These are phyloP conservation scores for Antitype chi DNA, from an alignment of 2,888 invertebrate genomes.

Conservation along the genomic window DNA sequence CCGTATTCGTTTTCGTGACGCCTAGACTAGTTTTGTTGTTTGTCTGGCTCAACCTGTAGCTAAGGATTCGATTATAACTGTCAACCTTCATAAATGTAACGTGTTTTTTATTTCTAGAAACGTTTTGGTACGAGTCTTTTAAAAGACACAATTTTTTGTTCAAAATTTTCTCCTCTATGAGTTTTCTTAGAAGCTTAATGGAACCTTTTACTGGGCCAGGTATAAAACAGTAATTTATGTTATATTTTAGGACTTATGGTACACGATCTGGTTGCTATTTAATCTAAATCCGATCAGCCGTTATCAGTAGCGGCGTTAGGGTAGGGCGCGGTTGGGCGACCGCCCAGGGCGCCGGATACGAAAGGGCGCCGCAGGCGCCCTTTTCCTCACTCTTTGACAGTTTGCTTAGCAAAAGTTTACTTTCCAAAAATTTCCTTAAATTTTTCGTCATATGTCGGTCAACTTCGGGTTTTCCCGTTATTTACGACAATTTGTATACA, in stretches of 20 bases:
- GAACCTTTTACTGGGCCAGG: neutral
- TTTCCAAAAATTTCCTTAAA: no score
- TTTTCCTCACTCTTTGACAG: no score
- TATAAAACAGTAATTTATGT: neutral
- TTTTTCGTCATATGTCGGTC: no score
- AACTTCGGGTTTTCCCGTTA: no score
- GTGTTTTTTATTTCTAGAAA: slow-evolving; percentile 27
- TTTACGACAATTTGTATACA: no score
- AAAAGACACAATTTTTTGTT: neutral
- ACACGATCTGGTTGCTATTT: neutral
- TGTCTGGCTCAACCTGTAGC: slow-evolving; percentile 18
- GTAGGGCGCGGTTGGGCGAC: no score
- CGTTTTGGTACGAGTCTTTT: slow-evolving; percentile 9
- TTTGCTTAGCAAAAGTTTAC: no score
- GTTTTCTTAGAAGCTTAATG: neutral
- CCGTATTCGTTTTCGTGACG: slow-evolving; percentile 26
- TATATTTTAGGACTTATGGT: neutral
- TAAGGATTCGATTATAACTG: slow-evolving; percentile 36
- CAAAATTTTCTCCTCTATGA: neutral
- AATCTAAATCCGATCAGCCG: no score
- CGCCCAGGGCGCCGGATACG: no score
- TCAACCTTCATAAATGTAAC: slow-evolving; percentile 8
- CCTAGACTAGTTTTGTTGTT: slow-evolving; percentile 9
- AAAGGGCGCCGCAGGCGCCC: no score
- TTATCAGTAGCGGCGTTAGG: no score